Percentiles rank a stretch among this genome's conserved stretches.
Evolutionary conservation across 2,797 vertebrate species (phyloP).

Genomic region (Esox lucius): DNA sequence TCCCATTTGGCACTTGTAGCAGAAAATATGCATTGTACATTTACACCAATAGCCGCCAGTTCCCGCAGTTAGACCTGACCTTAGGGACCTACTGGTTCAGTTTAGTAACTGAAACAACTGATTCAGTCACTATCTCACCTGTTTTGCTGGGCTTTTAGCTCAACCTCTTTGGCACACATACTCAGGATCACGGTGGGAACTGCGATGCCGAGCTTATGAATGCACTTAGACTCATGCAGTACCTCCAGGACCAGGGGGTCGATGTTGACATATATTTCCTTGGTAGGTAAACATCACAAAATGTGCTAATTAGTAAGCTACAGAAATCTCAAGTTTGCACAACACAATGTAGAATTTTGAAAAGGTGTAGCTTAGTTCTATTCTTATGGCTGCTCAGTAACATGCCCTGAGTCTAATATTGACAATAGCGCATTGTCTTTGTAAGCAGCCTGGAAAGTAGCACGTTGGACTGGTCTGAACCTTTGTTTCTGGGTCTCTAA

Average conservation of each 20-base stretch:
- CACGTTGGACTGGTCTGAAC: conserved; percentile 45
- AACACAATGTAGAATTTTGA: background rate
- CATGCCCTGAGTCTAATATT: background rate
- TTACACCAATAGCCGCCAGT: background rate
- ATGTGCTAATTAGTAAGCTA: background rate
- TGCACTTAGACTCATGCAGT: conserved; percentile 77
- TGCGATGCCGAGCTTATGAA: conserved; percentile 72
- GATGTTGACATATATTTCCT: conserved; percentile 81
- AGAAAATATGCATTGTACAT: background rate
- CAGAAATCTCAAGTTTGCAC: background rate
- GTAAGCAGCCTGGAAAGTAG: background rate
- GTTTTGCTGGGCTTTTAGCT: conserved; percentile 70
- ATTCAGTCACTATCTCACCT: conserved; percentile 63
- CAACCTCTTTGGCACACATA: conserved; percentile 65
- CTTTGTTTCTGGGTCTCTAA: conserved; percentile 70
- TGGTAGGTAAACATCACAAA: background rate
- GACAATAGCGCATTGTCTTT: background rate
- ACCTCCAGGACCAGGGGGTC: conserved; percentile 78
- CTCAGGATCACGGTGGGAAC: conserved; percentile 69
- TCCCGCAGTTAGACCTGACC: background rate
- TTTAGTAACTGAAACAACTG: background rate
- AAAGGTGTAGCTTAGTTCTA: background rate
- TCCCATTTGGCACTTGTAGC: background rate
- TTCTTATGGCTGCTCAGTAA: background rate
- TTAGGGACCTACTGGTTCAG: background rate